Percentiles rank a stretch among this genome's conserved stretches.
phyloP scores from a whole-genome alignment of 2,797 vertebrate genomes.

The Carcharodon carcharias region DNA sequence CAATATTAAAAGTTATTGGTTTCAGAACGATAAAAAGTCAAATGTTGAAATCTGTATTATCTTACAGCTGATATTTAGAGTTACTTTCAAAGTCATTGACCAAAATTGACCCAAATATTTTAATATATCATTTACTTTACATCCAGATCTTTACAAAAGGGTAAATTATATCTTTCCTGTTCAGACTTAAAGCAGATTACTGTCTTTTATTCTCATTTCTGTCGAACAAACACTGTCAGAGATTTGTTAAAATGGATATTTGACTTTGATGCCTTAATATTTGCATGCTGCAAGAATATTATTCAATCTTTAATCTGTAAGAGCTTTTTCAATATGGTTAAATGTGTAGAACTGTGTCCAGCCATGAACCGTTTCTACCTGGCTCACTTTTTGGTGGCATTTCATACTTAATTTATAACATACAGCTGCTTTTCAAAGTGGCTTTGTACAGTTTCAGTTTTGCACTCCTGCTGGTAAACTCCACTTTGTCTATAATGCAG shows the following conservation, averaged over 20 bases:
- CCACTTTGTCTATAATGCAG: background rate
- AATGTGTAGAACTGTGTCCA: background rate
- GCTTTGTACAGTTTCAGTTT: background rate
- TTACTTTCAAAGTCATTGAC: background rate
- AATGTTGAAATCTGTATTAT: background rate
- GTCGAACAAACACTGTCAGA: background rate
- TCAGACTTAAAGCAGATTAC: background rate
- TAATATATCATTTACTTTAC: background rate
- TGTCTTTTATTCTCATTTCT: background rate
- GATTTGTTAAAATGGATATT: background rate
- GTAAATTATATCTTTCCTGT: background rate
- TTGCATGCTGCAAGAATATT: background rate
- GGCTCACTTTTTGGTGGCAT: background rate
- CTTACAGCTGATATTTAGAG: background rate
- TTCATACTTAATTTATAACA: background rate
- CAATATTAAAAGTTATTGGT: background rate
- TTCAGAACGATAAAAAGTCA: background rate
- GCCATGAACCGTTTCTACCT: background rate
- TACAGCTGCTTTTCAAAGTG: background rate
- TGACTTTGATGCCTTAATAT: background rate
- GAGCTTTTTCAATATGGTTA: background rate
- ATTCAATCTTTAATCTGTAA: background rate
- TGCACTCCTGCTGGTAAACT: background rate
- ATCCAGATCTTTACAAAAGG: background rate
- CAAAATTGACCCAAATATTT: background rate